These are phyloP conservation scores for Xenopus borealis DNA, from an alignment of 2,113 vertebrate species.

Conservation along the genomic window DNA sequence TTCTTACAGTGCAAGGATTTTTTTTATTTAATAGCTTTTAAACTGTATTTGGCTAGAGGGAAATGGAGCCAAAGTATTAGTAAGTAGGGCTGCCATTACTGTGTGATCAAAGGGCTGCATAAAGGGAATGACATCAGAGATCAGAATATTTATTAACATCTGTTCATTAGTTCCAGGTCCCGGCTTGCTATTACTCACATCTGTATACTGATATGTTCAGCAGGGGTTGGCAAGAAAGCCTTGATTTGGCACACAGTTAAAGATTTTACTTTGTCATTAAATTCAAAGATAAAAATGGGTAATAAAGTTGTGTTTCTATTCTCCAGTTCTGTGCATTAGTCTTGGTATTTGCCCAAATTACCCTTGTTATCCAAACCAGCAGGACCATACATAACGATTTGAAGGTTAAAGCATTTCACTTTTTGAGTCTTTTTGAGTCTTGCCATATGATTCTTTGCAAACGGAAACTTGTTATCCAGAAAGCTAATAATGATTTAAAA, in stretches of 20 bases:
- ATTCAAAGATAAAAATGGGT: conserved; percentile 31
- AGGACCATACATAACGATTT: background rate
- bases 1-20: background rate
- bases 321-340: background rate
- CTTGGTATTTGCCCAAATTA: background rate
- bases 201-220: conserved; percentile 27
- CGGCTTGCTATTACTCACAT: conserved; percentile 6
- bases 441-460: too few species aligned
- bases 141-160: conserved; percentile 22
- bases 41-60: background rate
- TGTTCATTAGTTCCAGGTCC: conserved; percentile 35
- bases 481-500: too few species aligned
- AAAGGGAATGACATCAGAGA: conserved; percentile 17
- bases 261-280: conserved; percentile 28
- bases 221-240: conserved; percentile 25
- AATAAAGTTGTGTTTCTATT: background rate
- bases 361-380: background rate
- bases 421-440: too few species aligned
- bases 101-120: conserved; percentile 15
- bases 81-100: conserved; percentile 13
- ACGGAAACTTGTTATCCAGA: too few species aligned
- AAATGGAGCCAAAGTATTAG: conserved; percentile 1
- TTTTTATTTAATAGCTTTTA: background rate
- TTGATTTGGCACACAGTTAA: conserved; percentile 23
- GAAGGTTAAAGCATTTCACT: background rate